phyloP scores from a whole-genome alignment of 2,797 vertebrate genomes.

The Mormyrops attenuatus region DNA sequence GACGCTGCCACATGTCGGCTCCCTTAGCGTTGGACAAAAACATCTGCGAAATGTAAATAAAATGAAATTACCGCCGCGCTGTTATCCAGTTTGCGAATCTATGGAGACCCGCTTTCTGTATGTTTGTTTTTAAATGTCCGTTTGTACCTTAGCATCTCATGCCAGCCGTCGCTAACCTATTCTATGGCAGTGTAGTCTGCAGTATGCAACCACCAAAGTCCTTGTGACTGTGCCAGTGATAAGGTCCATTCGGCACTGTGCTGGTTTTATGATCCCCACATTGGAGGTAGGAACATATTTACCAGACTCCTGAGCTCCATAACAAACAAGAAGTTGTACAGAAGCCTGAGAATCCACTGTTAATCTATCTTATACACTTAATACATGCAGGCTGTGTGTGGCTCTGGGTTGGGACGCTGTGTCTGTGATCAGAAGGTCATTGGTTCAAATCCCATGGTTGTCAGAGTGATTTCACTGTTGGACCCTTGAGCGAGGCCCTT shows the following conservation, averaged over 20 bases:
- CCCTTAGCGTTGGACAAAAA: not conserved
- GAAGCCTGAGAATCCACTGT: not conserved
- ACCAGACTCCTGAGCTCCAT: not conserved
- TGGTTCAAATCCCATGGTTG: not conserved
- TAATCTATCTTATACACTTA: not conserved
- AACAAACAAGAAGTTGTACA: not conserved
- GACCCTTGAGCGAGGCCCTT: not conserved
- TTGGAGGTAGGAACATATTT: not conserved
- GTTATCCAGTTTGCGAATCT: not conserved
- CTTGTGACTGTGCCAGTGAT: not conserved
- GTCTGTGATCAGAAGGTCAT: not conserved
- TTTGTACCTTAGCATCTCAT: not conserved
- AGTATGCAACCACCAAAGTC: not conserved
- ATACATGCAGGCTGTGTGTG: not conserved
- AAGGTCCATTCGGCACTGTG: not conserved
- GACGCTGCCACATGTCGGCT: not conserved
- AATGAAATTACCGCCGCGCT: not conserved
- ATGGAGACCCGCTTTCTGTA: not conserved
- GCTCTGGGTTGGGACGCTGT: not conserved
- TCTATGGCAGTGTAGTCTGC: not conserved
- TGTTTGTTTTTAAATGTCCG: not conserved
- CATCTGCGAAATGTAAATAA: not conserved
- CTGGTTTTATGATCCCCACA: not conserved
- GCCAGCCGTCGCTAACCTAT: not conserved
- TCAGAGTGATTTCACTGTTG: not conserved